phyloP scores from a whole-genome alignment of 92 coral and sea anemone genomes.

The Epizoanthus illoricatus region DNA sequence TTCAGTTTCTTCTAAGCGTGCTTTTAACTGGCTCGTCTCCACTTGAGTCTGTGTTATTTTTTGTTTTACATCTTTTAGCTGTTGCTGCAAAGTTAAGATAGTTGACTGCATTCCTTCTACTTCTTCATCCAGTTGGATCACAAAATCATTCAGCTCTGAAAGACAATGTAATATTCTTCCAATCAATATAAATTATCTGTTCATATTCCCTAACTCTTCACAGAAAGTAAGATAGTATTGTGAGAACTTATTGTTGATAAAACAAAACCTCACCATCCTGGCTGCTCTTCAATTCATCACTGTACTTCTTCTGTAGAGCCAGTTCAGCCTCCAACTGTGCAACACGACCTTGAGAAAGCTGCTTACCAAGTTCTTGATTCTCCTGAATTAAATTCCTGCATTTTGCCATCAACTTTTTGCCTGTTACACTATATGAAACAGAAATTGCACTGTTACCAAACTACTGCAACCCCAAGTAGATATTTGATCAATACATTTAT shows the following conservation, averaged over 20 bases:
- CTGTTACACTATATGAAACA: slow-evolving; percentile 79
- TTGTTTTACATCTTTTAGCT: slow-evolving; percentile 83
- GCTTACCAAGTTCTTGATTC: slow-evolving; percentile 96
- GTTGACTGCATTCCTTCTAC: slow-evolving; percentile 99
- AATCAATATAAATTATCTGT: no score
- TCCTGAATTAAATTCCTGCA: slow-evolving; percentile 98
- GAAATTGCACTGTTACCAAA: background rate
- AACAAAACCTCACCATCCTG: slow-evolving; percentile 79
- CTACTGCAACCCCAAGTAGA: no score
- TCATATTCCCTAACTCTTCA: no score
- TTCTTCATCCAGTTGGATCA: slow-evolving; percentile 96
- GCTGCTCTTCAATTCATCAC: slow-evolving; percentile 95
- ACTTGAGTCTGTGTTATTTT: slow-evolving; percentile 64
- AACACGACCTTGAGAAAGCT: slow-evolving; percentile 95
- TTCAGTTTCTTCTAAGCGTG: slow-evolving; percentile 58
- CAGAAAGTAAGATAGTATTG: no score
- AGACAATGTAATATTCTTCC: background rate
- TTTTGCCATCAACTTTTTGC: slow-evolving; percentile 98
- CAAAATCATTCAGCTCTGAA: slow-evolving; percentile 96
- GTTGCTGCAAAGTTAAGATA: slow-evolving; percentile 94
- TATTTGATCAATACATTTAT: no score
- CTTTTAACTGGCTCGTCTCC: slow-evolving; percentile 43
- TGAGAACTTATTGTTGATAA: no score
- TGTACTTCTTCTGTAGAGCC: slow-evolving; percentile 95
- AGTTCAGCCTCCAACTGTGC: slow-evolving; percentile 97